These are phyloP conservation scores for Pagrus major DNA, from an alignment of 2,113 vertebrate species.

Conservation along the genomic window DNA sequence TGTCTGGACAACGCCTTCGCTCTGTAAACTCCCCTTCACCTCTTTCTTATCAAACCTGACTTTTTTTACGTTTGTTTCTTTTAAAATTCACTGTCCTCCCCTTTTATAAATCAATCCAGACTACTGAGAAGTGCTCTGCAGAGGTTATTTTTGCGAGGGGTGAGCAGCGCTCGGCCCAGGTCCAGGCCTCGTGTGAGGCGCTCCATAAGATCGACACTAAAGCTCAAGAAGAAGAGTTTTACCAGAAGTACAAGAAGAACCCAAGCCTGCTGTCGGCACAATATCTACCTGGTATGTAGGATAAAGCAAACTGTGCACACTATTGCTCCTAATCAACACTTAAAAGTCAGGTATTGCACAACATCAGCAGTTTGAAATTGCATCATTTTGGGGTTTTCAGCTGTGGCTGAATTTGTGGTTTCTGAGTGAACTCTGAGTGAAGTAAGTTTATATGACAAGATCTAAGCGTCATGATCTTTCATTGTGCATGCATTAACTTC, in stretches of 20 bases:
- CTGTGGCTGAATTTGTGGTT: background rate
- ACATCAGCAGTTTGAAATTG: background rate
- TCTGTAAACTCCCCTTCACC: background rate
- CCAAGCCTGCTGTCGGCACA: constrained; percentile 79
- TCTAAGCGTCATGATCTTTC: background rate
- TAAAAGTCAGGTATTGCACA: constrained; percentile 14
- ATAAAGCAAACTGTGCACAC: background rate
- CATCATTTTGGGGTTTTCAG: constrained; percentile 7
- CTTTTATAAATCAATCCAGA: constrained; percentile 22
- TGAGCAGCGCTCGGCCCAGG: constrained; percentile 79
- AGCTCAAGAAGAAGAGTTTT: constrained; percentile 87
- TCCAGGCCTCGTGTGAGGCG: constrained; percentile 83
- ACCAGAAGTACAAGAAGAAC: constrained; percentile 81
- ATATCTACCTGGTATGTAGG: constrained; percentile 89
- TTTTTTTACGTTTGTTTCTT: background rate
- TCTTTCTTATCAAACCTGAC: background rate
- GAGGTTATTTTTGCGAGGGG: constrained; percentile 86
- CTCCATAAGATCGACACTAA: constrained; percentile 80
- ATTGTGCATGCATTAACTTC: background rate
- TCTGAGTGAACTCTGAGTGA: background rate
- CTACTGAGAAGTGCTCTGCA: constrained; percentile 82
- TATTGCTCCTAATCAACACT: background rate
- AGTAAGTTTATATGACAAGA: background rate
- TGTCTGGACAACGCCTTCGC: constrained; percentile 28
- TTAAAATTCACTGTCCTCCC: background rate